phyloP scores from a whole-genome alignment of 2,888 invertebrate genomes.

The Notodonta dromedarius region DNA sequence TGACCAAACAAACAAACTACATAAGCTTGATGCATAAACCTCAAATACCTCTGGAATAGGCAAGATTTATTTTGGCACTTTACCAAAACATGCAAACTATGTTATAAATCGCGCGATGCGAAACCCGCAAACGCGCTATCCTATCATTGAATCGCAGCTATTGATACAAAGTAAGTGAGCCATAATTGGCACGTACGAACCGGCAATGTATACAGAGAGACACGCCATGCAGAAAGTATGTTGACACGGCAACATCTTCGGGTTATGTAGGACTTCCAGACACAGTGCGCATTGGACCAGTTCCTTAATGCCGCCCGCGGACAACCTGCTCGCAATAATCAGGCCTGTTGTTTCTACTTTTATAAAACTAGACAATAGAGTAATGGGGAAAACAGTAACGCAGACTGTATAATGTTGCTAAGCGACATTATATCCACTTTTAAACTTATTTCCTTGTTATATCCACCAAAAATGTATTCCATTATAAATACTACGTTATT shows the following conservation, averaged over 20 bases:
- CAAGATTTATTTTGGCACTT: too few relatives aligned
- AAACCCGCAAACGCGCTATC: neutral
- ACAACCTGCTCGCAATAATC: conserved; percentile 45
- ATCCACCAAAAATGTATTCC: too few relatives aligned
- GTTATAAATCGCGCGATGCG: neutral
- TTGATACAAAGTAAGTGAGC: neutral
- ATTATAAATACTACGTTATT: neutral
- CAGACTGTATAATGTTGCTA: too few relatives aligned
- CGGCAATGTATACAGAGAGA: conserved; percentile 76
- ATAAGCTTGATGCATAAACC: neutral
- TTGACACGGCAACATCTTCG: conserved; percentile 87
- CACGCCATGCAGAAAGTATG: conserved; percentile 87
- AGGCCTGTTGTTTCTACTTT: neutral
- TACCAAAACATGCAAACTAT: too few relatives aligned
- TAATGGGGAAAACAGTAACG: too few relatives aligned
- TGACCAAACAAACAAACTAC: too few relatives aligned
- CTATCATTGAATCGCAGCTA: neutral
- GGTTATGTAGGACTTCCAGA: conserved; percentile 80
- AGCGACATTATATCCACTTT: too few relatives aligned
- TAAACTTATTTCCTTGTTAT: too few relatives aligned
- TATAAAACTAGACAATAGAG: neutral
- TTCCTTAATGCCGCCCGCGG: conserved; percentile 82
- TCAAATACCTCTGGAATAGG: neutral
- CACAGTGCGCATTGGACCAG: conserved; percentile 86
- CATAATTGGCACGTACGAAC: conserved; percentile 37